Evolutionary conservation across 2,113 vertebrate genomes (phyloP), one percentile per base, ranked within the genome.

Genomic region (Alosa alosa): DNA sequence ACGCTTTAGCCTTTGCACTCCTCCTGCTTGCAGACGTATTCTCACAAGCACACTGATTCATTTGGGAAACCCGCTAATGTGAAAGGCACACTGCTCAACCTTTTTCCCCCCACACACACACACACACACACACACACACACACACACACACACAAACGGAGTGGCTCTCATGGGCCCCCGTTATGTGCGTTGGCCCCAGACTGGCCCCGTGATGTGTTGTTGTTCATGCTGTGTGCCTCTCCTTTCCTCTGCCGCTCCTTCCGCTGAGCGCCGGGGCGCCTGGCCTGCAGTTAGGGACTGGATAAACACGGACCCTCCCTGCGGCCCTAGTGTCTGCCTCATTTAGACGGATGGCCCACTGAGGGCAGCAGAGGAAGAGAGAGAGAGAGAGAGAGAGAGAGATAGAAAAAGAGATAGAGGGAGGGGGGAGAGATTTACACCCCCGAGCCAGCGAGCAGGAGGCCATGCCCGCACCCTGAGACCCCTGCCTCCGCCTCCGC

Each of bases 361-460:
- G 93, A 92, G 91, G 87, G 84, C 90, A 85, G 6, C 72, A 39
- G 72, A n/a, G 25, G 64, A 2, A 72, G n/a, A 11, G 64, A 25
- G 25, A 31, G n/a, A 68, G 60, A 68, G n/a, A 86, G 41, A 94
- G n/a, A 36, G 31, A 39, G 68, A 75, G 11, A 75, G 31, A 39
- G 25, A 41, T 9, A 41, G 72, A 78, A 2, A 36, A 2, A 39
- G 31, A 39, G 31, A 39, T 10, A 39, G 10, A 86, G 36, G 91
- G 90, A 52, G 36, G 46, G n/a, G 36, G 20, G 78, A 89, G 44
- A 94, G 88, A 93, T 95, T 94, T 94, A 93, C 93, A 90, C 93
- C 91, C 90, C 85, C 60, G 82, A 81, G 86, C 87, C 89, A 90
- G 81, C 86, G 86, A 89, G 83, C n/a, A 87, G 84, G 64, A 88